phyloP scores from a whole-genome alignment of 2,888 invertebrate genomes.

The Ophion ventricosus region DNA sequence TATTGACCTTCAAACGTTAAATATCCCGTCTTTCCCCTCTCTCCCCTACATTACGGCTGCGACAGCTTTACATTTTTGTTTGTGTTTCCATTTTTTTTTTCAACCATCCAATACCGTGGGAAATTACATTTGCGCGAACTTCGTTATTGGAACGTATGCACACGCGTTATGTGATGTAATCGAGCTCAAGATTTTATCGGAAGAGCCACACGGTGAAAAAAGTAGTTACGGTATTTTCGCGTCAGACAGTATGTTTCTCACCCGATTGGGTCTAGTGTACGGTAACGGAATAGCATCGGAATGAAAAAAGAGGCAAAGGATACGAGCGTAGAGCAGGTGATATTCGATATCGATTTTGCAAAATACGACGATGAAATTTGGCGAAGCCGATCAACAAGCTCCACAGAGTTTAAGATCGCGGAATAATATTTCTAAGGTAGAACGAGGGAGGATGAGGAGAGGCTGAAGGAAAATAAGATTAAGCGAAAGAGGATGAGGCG shows the following conservation, averaged over 20 bases:
- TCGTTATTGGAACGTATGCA: constrained; percentile 20
- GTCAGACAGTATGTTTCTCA: constrained; percentile 50
- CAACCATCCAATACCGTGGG: neutral
- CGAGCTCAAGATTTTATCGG: constrained; percentile 28
- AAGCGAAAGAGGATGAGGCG: neutral
- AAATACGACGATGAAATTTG: constrained; percentile 56
- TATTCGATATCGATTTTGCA: constrained; percentile 54
- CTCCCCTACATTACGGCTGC: no score
- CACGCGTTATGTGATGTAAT: constrained; percentile 15
- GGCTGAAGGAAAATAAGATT: constrained; percentile 15
- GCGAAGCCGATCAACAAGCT: constrained; percentile 58
- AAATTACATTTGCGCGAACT: neutral
- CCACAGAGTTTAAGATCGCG: constrained; percentile 60
- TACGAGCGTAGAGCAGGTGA: constrained; percentile 34
- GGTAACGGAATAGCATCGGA: constrained; percentile 5
- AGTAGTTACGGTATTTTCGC: constrained; percentile 44
- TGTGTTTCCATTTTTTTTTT: neutral
- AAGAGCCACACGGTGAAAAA: neutral
- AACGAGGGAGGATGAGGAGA: constrained; percentile 5
- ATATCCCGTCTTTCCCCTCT: no score
- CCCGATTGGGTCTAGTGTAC: constrained; percentile 51
- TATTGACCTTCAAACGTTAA: no score
- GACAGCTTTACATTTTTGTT: no score
- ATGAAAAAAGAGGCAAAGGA: constrained; percentile 4
- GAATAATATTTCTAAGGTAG: constrained; percentile 56